Evolutionary conservation across 1,140 invertebrate genomes (phyloP), one percentile per base, ranked within the genome.

Genomic region (Bombus polaris): DNA sequence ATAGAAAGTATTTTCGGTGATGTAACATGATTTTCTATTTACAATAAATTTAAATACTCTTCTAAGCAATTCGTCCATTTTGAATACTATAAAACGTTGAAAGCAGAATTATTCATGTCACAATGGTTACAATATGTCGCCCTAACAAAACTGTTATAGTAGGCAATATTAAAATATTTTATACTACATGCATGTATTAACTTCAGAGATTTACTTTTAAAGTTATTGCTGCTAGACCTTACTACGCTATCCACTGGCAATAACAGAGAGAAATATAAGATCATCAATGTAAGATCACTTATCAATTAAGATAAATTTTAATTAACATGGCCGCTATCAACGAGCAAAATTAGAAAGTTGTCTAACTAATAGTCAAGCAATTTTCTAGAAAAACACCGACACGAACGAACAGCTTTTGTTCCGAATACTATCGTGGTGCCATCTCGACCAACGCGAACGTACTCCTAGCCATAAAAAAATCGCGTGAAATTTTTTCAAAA

Each of bases 361-460:
- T 22, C 1, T 8, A 32, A 9, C 12, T 2, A 44, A 42, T 4
- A 62, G 25, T 25, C 5, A 2, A 22, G 1, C 39, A 66, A 66
- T 18, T 12, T 44, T 66, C n/a, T 35, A 0, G 2, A 35, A n/a
- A 18, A n/a, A 8, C 10, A 12, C 32, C 0, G 0, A 3, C 4
- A 22, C 0, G 10, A 8, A 12, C 18, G 15, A 1, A 3, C 5
- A 1, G 28, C 25, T 32, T 35, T 47, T 35, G 81, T 47, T 73
- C 44, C 32, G 22, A 15, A 62, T 37, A 10, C 72, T 59, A 70
- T 22, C 22, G 80, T 86, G 85, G 72, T 59, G 85, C 85, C 85
- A 86, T 86, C 85, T 83, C 28, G 32, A 25, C 3, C 15, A 8
- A 12, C 74, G 1, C 39, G 13, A 22, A 1, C 12, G 81, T 72